Base-by-base conservation (phyloP, 1,140 invertebrate species). In the Diabrotica undecimpunctata region DNA sequence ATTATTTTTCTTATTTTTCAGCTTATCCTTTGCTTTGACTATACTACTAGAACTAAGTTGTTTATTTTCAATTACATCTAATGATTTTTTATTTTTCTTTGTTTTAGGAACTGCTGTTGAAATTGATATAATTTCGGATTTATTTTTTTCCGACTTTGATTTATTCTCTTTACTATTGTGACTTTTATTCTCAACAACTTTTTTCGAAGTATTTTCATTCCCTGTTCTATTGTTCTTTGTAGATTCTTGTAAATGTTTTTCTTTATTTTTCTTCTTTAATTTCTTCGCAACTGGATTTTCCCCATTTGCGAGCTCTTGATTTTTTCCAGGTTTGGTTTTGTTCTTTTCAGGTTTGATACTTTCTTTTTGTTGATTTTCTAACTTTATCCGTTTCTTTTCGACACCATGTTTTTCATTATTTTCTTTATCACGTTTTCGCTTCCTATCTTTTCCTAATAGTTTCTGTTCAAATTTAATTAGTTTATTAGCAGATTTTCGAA, bases 401-500 rank as follows among this genome's bases (percentile, higher is more conserved):
- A 57, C 13, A 52, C 12, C 25, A n/a, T 12, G 13, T 37, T 35
- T 51, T 61, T 54, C 36, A 60, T 54, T 37, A 59, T 66, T 54
- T 39, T 25, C 46, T 59, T 65, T 60, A 6, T 57, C 62, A 37
- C 68, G 67, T 13, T 52, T 71, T 50, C 70, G 61, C 62, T 67
- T 71, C 12, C 69, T 39, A 12, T 67, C 62, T 60, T 51, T 59
- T 53, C 50, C 67, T 46, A 74, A 67, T n/a, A 76, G 57, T 62
- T 74, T 69, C 5, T 74, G 66, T 54, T 77, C 76, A 65, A 78
- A 77, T 61, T 73, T 71, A 5, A 75, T 66, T 25, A 77, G 61
- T 39, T 72, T 50, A 35, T 76, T 75, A 0, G 72, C 67, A 5
- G 73, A 70, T 64, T 74, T 74, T 52, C 66, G 73, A 8, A 72